phyloP scores from a whole-genome alignment of 2,888 invertebrate species.

The Athalia rosae region DNA sequence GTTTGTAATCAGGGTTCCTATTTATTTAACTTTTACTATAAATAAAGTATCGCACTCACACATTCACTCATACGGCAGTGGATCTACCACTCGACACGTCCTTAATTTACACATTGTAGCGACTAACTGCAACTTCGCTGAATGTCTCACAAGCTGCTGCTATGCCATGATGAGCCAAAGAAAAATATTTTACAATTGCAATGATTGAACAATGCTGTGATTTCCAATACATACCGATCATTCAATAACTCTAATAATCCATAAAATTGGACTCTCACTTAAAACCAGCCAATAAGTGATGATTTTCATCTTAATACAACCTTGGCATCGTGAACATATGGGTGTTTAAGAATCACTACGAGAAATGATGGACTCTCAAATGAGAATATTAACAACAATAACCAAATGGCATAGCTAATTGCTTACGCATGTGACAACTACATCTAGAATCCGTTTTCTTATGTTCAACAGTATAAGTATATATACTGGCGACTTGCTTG shows the following conservation, averaged over 20 bases:
- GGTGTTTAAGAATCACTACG: conserved; percentile 7
- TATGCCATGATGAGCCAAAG: conserved; percentile 8
- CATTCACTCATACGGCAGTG: conserved; percentile 69
- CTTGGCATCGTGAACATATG: conserved; percentile 3
- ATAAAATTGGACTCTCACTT: conserved; percentile 9
- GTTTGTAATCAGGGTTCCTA: conserved; percentile 51
- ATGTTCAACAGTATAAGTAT: conserved; percentile 20
- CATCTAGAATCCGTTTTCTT: conserved; percentile 27
- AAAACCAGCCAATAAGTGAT: conserved; percentile 21
- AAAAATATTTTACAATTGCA: conserved; percentile 34
- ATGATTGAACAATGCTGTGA: conserved; percentile 24
- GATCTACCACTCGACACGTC: conserved; percentile 65
- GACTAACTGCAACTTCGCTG: conserved; percentile 21
- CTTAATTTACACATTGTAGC: conserved; percentile 45
- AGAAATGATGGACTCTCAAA: conserved; percentile 9
- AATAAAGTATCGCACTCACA: conserved; percentile 69
- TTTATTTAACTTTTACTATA: conserved; percentile 62
- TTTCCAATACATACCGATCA: conserved; percentile 11
- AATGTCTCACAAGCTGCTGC: conserved; percentile 28
- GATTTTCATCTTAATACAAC: conserved; percentile 5
- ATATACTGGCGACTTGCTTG: background rate
- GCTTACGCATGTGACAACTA: conserved; percentile 24
- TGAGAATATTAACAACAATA: background rate
- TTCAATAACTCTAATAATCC: conserved; percentile 24
- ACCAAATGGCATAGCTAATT: conserved; percentile 26